A percentile compares a stretch with the other conserved stretches of the same genome.
These are phyloP conservation scores for Cataglyphis rosenhaueri DNA, from an alignment of 2,888 invertebrate genomes.

Conservation along the genomic window DNA sequence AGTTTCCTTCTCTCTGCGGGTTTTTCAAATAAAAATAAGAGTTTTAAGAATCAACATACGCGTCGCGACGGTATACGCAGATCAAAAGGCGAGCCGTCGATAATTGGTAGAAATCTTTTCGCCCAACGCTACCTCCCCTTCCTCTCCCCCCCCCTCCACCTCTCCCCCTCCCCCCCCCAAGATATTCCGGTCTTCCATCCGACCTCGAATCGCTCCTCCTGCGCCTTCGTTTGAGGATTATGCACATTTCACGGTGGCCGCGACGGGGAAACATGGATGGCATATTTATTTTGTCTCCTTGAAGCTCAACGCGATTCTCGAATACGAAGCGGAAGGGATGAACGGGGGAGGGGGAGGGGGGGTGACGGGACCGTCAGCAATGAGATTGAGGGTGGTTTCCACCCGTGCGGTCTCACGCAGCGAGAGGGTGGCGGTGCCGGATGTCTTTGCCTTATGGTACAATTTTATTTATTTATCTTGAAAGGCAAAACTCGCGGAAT, in stretches of 20 bases:
- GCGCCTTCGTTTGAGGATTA: constrained; percentile 82
- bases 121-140: constrained; percentile 59
- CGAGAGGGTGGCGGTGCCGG: constrained; percentile 52
- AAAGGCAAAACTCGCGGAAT: constrained; percentile 67
- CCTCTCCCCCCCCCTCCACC: neutral
- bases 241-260: constrained; percentile 69
- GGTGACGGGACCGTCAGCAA: constrained; percentile 56
- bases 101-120: constrained; percentile 84
- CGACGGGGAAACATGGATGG: constrained; percentile 75
- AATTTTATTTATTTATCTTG: constrained; percentile 79
- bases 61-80: constrained; percentile 68
- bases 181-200: constrained; percentile 50
- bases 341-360: constrained; percentile 40
- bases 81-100: constrained; percentile 83
- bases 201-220: constrained; percentile 38
- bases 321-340: constrained; percentile 40
- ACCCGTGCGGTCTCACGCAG: constrained; percentile 47
- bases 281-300: constrained; percentile 80
- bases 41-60: constrained; percentile 83
- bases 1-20: constrained; percentile 40
- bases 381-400: constrained; percentile 47
- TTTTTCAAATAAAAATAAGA: constrained; percentile 79
- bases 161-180: constrained; percentile 26
- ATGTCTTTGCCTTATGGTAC: constrained; percentile 77
- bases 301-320: constrained; percentile 56